These are phyloP conservation scores for Dicyrtoma fusca DNA, from an alignment of 2,888 invertebrate species.

Conservation along the genomic window DNA sequence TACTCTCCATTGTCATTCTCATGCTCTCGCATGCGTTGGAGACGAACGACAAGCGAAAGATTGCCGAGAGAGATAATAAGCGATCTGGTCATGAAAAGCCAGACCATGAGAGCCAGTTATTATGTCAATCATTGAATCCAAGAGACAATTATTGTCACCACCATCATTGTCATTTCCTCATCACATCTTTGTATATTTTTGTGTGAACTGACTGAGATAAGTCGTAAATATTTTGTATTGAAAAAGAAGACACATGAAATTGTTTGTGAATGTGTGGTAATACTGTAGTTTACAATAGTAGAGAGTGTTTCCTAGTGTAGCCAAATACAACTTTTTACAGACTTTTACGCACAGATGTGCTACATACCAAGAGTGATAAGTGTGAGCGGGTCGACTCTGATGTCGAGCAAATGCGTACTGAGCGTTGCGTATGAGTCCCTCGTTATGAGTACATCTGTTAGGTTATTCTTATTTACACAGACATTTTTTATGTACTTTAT, in stretches of 20 bases:
- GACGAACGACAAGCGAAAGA: neutral
- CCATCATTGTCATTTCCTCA: constrained; percentile 8
- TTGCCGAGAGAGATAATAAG: neutral
- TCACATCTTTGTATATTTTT: constrained; percentile 10
- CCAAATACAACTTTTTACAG: neutral
- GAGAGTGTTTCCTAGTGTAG: neutral
- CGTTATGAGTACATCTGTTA: too few relatives aligned
- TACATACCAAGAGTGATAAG: too few relatives aligned
- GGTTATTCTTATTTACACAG: too few relatives aligned
- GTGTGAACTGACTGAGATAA: constrained; percentile 15
- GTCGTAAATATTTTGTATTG: too few relatives aligned
- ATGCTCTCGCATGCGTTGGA: constrained; percentile 23
- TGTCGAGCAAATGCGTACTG: too few relatives aligned
- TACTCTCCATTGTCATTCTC: constrained; percentile 34
- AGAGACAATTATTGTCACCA: neutral
- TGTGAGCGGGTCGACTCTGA: too few relatives aligned
- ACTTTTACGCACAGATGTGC: too few relatives aligned
- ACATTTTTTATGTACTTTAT: too few relatives aligned
- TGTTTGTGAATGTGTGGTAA: constrained; percentile 1
- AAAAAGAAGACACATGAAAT: neutral
- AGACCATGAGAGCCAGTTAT: neutral
- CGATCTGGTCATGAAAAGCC: neutral
- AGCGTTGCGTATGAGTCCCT: too few relatives aligned
- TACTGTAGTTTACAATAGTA: neutral
- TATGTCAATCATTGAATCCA: neutral